Percentiles rank a stretch among this genome's conserved stretches.
Conservation (phyloP, 2,797 vertebrate species). For the Numenius phaeopus region DNA sequence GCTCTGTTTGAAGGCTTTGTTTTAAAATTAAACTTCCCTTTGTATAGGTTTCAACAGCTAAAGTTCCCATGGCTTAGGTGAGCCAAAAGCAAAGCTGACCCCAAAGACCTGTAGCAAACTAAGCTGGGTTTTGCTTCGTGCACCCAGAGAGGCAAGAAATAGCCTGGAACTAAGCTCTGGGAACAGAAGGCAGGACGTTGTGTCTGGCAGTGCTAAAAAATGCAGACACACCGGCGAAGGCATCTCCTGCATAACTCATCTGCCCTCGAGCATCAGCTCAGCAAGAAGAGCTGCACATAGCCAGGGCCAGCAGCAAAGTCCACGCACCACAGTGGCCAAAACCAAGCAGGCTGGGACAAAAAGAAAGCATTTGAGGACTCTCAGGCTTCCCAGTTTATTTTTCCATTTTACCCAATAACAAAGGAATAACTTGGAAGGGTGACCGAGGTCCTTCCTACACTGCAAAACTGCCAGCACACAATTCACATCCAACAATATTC, state of each 20-base stretch:
- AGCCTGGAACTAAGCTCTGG: not conserved
- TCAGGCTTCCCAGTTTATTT: not conserved
- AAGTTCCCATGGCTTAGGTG: not conserved
- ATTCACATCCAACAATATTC: not conserved
- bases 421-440: not conserved
- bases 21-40: constrained; percentile 34
- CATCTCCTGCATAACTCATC: not conserved
- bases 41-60: not conserved
- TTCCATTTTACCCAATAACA: not conserved
- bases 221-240: not conserved
- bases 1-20: constrained; percentile 11
- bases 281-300: not conserved
- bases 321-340: not conserved
- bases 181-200: not conserved
- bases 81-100: not conserved
- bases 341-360: rapidly evolving
- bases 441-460: not conserved
- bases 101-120: not conserved
- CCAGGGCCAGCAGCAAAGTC: not conserved
- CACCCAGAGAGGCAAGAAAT: not conserved
- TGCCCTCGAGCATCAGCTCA: not conserved
- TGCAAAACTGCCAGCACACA: not conserved
- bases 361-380: not conserved
- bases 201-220: not conserved
- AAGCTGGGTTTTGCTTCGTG: not conserved